Conservation (phyloP, 2,113 vertebrate species). For the Gopherus evgoodei region DNA sequence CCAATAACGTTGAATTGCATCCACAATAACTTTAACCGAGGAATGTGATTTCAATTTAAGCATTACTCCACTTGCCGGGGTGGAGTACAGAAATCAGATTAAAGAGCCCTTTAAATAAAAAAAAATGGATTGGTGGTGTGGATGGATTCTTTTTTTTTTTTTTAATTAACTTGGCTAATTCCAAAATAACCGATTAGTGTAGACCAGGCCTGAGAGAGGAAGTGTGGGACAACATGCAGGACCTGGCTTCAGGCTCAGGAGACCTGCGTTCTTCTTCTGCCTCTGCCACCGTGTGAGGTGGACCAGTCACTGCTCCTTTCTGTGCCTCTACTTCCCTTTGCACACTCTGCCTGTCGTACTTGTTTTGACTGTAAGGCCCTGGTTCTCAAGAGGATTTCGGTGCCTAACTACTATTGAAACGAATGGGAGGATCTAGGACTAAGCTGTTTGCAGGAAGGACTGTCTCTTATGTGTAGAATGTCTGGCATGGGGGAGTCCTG, state of each 20-base stretch:
- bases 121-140: too few relatives aligned
- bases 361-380: neutral
- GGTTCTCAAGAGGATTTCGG: neutral
- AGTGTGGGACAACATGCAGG: neutral
- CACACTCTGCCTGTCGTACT: neutral
- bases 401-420: neutral
- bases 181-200: too few relatives aligned
- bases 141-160: too few relatives aligned
- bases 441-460: neutral
- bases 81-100: too few relatives aligned
- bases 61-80: too few relatives aligned
- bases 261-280: neutral
- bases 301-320: neutral
- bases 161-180: too few relatives aligned
- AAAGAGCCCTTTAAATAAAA: too few relatives aligned
- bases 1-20: too few relatives aligned
- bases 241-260: neutral
- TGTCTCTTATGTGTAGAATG: neutral
- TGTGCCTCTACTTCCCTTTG: neutral
- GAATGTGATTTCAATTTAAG: too few relatives aligned
- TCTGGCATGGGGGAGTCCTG: neutral
- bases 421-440: neutral
- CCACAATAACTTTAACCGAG: too few relatives aligned
- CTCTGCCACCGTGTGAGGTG: neutral
- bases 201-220: too few relatives aligned